These are phyloP conservation scores for Coendou prehensilis DNA, from an alignment of 2,797 vertebrate species.

Conservation along the genomic window DNA sequence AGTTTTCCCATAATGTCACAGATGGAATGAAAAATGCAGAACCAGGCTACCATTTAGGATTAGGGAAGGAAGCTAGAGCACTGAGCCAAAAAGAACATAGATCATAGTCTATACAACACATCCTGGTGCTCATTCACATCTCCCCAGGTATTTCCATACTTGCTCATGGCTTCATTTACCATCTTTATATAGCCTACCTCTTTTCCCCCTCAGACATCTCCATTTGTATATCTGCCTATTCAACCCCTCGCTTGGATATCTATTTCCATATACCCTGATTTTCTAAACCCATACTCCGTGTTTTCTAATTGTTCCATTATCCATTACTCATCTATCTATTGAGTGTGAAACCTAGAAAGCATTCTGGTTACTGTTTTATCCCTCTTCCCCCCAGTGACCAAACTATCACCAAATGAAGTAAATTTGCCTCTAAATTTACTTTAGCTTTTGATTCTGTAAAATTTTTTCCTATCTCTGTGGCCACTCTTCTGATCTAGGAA, in stretches of 20 bases:
- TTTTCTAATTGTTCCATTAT: neutral
- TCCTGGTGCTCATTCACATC: neutral
- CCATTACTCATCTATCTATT: neutral
- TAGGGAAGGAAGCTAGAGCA: neutral
- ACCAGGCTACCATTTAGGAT: neutral
- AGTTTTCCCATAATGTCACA: neutral
- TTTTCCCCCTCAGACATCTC: neutral
- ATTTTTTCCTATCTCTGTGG: neutral
- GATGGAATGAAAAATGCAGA: neutral
- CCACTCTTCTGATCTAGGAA: neutral
- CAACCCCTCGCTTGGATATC: neutral
- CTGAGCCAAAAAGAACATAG: neutral
- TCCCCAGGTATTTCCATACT: fast-evolving
- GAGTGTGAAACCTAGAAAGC: neutral
- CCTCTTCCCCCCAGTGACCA: neutral
- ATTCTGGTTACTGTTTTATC: neutral
- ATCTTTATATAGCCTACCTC: neutral
- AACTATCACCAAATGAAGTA: neutral
- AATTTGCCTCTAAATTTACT: neutral
- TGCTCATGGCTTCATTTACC: neutral
- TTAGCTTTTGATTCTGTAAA: neutral
- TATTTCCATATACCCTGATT: neutral
- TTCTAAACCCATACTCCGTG: neutral
- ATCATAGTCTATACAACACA: neutral
- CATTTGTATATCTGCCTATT: neutral